These are phyloP conservation scores for Acanthurus tractus DNA, from an alignment of 2,797 vertebrate genomes.

Conservation along the genomic window DNA sequence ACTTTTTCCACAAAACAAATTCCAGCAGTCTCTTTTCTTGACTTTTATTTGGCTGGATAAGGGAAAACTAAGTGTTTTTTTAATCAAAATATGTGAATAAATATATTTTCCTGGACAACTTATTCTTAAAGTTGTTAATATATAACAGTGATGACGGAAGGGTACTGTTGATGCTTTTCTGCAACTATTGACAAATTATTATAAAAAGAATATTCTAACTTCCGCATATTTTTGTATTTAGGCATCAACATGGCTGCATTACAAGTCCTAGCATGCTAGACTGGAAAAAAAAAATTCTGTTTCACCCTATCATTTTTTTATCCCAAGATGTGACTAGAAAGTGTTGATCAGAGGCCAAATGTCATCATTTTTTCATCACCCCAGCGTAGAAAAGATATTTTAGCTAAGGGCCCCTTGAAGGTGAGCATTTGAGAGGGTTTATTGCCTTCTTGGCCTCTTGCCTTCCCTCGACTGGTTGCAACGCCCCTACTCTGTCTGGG, in stretches of 20 bases:
- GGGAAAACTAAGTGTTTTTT: not conserved
- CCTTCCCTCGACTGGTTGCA: constrained; percentile 50
- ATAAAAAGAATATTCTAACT: not conserved
- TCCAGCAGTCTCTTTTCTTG: not conserved
- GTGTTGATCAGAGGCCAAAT: too few species aligned
- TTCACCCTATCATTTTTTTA: too few species aligned
- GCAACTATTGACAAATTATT: constrained; percentile 6
- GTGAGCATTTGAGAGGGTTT: constrained; percentile 40
- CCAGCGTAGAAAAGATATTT: constrained; percentile 13
- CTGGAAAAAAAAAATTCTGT: not conserved
- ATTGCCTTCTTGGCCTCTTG: constrained; percentile 63
- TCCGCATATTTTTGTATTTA: not conserved
- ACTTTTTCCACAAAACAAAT: not conserved
- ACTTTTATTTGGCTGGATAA: not conserved
- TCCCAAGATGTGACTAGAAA: too few species aligned
- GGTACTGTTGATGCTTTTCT: constrained; percentile 23
- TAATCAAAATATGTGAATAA: constrained; percentile 7
- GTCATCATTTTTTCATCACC: not conserved
- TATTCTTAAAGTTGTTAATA: constrained; percentile 10
- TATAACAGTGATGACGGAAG: not conserved
- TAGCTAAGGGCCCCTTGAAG: constrained; percentile 20
- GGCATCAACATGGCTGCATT: not conserved
- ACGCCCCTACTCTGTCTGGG: constrained; percentile 57
- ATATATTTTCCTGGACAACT: not conserved
- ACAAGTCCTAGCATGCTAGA: not conserved